Evolutionary conservation across 2,888 invertebrate genomes (phyloP), one percentile per base, ranked within the genome.

Genomic region (Rosalia funebris): DNA sequence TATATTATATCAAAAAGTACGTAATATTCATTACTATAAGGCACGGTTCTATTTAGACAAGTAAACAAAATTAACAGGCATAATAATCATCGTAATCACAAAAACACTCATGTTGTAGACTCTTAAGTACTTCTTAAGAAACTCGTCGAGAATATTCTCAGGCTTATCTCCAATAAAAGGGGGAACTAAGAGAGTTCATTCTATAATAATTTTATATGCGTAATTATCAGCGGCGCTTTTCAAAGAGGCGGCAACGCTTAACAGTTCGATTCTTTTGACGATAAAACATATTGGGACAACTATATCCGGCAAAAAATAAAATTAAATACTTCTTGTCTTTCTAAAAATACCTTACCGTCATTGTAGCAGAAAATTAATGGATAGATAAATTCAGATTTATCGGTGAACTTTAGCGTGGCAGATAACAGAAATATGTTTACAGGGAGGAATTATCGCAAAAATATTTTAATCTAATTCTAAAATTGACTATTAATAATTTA

Each of bases 201-300:
- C 17, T 11, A 41, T 5, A 41, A 25, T 25, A 25, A 25, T 7
- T 25, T 25, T n/a, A 4, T 19, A 16, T 25, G 3, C 1, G n/a
- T 44, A 44, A 44, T 44, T 44, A 44, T 20, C 20, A n/a, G 12
- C 44, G 44, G 44, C 44, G 20, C 14, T 25, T 42, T 20, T 44
- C 25, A 25, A 44, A 44, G 44, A 25, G 17, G 20, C 14, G 7
- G 25, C 2, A 1, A 25, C 10, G 20, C 14, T 41, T 41, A 41
- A n/a, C 14, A 15, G 5, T 19, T 17, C 17, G n/a, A 0, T 15
- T 41, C 17, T 16, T 41, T 41, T 17, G 17, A n/a, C 17, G 17
- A 41, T 17, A 41, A 41, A 17, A 41, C 16, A 16, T 41, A 41
- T 41, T 41, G 17, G n/a, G 41, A 19, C 41, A 19, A n/a, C 41